Conservation (phyloP, 2,113 vertebrate genomes). For the Podarcis muralis region DNA sequence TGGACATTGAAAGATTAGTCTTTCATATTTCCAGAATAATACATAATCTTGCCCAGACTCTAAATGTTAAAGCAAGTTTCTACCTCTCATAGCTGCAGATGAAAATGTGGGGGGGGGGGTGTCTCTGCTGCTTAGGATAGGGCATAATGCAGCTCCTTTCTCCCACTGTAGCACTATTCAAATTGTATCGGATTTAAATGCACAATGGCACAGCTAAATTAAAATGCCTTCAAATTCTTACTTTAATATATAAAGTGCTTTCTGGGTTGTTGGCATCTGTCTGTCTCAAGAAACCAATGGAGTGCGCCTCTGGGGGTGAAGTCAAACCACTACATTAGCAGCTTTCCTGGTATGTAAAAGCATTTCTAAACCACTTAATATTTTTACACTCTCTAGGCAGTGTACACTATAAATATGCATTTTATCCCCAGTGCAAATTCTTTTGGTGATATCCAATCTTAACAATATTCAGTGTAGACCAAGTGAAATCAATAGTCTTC, state of each 20-base stretch:
- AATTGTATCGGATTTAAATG: neutral
- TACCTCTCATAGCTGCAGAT: neutral
- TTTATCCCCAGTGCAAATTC: neutral
- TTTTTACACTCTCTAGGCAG: neutral
- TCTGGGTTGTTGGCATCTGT: no score
- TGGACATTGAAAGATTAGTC: neutral
- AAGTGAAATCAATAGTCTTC: no score
- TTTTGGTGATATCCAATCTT: no score
- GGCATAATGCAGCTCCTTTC: neutral
- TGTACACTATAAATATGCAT: neutral
- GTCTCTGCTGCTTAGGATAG: neutral
- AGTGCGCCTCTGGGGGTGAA: no score
- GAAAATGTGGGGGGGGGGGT: neutral
- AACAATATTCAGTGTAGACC: no score
- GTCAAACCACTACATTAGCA: no score
- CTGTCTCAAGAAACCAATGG: no score
- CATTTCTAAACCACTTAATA: neutral
- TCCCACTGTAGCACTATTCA: neutral
- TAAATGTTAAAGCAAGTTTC: neutral
- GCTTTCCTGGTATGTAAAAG: no score
- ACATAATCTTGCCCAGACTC: neutral
- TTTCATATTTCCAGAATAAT: neutral
- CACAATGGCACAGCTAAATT: neutral
- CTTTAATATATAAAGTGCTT: neutral
- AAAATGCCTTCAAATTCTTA: neutral